Conservation (phyloP, 2,888 invertebrate species). For the Rotaria macrura region DNA sequence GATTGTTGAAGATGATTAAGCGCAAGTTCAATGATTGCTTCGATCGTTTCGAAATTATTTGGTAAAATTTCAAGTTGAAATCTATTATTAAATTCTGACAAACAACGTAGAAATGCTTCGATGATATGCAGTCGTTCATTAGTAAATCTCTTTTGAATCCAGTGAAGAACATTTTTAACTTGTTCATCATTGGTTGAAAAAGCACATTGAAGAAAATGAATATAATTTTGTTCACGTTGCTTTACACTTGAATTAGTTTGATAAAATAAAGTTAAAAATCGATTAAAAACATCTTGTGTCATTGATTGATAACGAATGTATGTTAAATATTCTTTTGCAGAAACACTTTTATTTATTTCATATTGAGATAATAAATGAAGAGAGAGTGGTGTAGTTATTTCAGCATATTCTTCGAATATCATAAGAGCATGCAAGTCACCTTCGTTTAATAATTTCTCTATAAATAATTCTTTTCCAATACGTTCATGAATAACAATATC, state of each 20-base stretch:
- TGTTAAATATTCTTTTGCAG: not conserved
- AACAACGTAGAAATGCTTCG: not conserved
- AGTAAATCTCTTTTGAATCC: not conserved
- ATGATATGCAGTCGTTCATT: not conserved
- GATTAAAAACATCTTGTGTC: not conserved
- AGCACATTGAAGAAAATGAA: not conserved
- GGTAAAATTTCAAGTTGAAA: not conserved
- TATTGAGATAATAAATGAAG: not conserved
- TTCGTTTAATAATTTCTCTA: not conserved
- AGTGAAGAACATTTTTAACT: not conserved
- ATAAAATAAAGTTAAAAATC: not conserved
- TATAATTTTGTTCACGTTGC: not conserved
- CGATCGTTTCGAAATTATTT: not conserved
- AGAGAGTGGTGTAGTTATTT: not conserved
- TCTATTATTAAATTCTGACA: not conserved
- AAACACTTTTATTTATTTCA: not conserved
- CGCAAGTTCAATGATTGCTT: not conserved
- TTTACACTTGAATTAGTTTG: not conserved
- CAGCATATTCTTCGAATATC: not conserved
- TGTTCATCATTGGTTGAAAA: not conserved
- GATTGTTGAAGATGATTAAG: not conserved
- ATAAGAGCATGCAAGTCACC: not conserved
- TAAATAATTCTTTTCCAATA: not conserved
- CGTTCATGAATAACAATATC: not conserved
- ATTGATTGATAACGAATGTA: not conserved